phyloP scores from a whole-genome alignment of 2,113 vertebrate species.

The Grammomys surdaster region DNA sequence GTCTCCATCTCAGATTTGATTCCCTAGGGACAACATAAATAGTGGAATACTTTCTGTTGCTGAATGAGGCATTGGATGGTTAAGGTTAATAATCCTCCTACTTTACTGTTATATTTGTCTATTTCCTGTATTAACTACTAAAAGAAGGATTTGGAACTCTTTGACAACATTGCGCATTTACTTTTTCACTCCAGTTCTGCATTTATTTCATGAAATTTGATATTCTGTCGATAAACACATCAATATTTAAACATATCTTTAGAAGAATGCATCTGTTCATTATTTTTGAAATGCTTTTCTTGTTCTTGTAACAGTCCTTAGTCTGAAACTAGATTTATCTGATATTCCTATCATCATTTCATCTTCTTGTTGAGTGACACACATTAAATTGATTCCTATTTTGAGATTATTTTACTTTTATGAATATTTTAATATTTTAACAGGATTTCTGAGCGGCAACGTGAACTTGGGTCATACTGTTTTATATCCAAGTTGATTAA shows the following conservation, averaged over 20 bases:
- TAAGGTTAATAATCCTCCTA: background rate
- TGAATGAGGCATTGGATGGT: background rate
- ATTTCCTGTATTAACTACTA: background rate
- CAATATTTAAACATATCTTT: background rate
- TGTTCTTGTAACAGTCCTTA: background rate
- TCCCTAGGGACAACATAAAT: background rate
- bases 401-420: background rate
- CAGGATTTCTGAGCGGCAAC: background rate
- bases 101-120: background rate
- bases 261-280: background rate
- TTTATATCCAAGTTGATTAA: background rate
- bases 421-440: background rate
- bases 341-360: too few species aligned
- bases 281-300: background rate
- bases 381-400: background rate
- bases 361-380: background rate
- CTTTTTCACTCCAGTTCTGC: background rate
- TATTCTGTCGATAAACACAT: background rate
- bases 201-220: background rate
- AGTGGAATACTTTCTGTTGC: accelerated
- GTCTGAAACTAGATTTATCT: background rate
- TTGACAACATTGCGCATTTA: background rate
- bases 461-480: background rate
- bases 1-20: background rate
- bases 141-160: background rate